Base-by-base conservation (phyloP, 2,113 vertebrate genomes). In the Tinamus guttatus region DNA sequence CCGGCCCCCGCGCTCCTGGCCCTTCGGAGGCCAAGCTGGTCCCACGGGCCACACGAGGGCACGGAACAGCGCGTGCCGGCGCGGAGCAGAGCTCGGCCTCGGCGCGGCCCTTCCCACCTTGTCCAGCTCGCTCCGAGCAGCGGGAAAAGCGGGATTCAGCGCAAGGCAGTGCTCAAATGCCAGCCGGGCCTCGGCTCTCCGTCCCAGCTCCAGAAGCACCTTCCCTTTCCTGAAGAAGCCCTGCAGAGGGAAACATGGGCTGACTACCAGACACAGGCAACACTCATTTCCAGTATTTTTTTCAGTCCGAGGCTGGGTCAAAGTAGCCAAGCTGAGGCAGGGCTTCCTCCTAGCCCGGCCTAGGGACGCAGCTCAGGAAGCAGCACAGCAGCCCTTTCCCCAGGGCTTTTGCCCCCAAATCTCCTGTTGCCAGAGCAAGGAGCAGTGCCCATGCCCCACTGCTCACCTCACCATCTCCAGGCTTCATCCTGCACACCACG, bases 201-300 rank as follows among this genome's bases (percentile, higher is more conserved):
- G 97, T 67, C 98, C 98, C 98, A 99, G 98, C 90, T 98, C 97
- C 97, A 98, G 93, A 74, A 99, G 97, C 20, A 98, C 97, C 89
- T 98, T 98, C 91, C 98, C 99, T 97, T 99, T 99, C 87, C 96
- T 98, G 96, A 98, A 99, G 90, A 98, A 98, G 68, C 96, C 98
- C 99, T 99, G 96, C 28, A 89, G 34, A 95, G 32, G 40, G 93
- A 45, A 51, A 40, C 25, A 7, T 7, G 27, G 0, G 4, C 49
- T 93, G 67, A 95, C 43, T 65, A n/a, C 4, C 10, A 73, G 20
- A 58, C 36, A 71, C 54, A 56, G 15, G 28, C 54, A 30, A 56
- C 54, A 28, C 27, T 28, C 27, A 28, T 36, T 49, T 49, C 49
- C 49, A 49, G 6, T 49, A 54, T 19, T 24, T 38, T 19, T 27